phyloP scores from a whole-genome alignment of 2,888 invertebrate genomes.

The Napeogenes sylphis region DNA sequence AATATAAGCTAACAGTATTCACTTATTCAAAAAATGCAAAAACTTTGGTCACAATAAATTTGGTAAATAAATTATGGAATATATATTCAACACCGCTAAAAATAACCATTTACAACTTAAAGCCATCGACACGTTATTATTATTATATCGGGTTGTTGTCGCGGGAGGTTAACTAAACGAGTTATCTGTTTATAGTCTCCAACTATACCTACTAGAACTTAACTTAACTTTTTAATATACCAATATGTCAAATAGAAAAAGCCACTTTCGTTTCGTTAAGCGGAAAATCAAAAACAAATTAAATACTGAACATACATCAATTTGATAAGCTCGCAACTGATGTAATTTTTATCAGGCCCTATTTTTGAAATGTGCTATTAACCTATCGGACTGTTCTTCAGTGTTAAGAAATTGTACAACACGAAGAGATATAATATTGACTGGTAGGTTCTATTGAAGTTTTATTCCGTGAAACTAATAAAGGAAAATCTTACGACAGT shows the following conservation, averaged over 20 bases:
- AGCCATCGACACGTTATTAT: too few species aligned
- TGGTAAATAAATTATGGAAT: too few species aligned
- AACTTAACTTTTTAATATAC: neutral
- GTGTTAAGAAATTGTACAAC: too few species aligned
- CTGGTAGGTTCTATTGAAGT: neutral
- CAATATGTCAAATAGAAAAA: too few species aligned
- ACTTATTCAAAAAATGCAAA: too few species aligned
- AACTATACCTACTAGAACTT: neutral
- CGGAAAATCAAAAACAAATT: neutral
- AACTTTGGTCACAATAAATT: too few species aligned
- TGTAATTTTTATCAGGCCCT: neutral
- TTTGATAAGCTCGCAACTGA: neutral
- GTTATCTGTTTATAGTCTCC: slow-evolving; percentile 2
- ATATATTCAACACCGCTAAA: too few species aligned
- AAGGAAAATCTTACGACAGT: slow-evolving; percentile 4
- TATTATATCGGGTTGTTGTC: neutral
- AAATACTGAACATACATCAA: neutral
- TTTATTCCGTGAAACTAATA: neutral
- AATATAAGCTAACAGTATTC: neutral
- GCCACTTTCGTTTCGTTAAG: too few species aligned
- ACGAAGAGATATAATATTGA: neutral
- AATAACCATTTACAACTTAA: too few species aligned
- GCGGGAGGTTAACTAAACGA: neutral
- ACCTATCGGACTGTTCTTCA: too few species aligned
- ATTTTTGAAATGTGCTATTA: neutral